Base-by-base conservation (phyloP, 2,113 vertebrate species). In the Cnemophilus loriae region DNA sequence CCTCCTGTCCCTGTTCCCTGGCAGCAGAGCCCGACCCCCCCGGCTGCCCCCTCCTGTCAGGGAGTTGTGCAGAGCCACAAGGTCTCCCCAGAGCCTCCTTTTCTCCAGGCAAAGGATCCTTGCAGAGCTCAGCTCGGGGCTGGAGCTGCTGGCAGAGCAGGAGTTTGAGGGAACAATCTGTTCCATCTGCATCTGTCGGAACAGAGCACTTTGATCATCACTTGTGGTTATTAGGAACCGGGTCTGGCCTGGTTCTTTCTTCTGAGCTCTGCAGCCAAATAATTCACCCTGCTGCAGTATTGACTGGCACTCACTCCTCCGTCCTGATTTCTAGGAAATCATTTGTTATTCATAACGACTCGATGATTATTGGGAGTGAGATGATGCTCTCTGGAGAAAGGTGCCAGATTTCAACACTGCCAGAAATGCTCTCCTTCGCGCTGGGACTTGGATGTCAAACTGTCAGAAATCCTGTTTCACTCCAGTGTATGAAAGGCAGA, bases 301-400 rank as follows among this genome's bases (percentile, higher is more conserved):
- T 53, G 84, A 84, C 44, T 96, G 91, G 68, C 57, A 55, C 46
- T 65, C 57, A 7, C 57, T 27, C 15, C 59, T 69, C 3, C 0
- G 9, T 33, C 70, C 75, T 69, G 12, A 65, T 85, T 94, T 97
- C 93, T 88, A 96, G 87, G 93, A 93, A 95, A 52, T 13, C 30
- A 52, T 84, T 95, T 84, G 86, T 90, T 95, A 41, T 56, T 84
- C 77, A 6, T 41, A 92, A 89, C 22, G 50, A 61, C 53, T 70
- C 67, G 81, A 30, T 93, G 70, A 55, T 64, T 76, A 59, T 55
- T 96, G 37, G 65, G 87, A 87, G 61, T 16, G 85, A 73, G 92
- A 75, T 16, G 4, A 35, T 85, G 69, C 24, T 78, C 77, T 68
- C 61, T 68, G 68, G 61, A 84, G 81, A 53, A 79, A 91, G 57